phyloP scores from a whole-genome alignment of 2,113 vertebrate genomes.

The Eulacestoma nigropectus region DNA sequence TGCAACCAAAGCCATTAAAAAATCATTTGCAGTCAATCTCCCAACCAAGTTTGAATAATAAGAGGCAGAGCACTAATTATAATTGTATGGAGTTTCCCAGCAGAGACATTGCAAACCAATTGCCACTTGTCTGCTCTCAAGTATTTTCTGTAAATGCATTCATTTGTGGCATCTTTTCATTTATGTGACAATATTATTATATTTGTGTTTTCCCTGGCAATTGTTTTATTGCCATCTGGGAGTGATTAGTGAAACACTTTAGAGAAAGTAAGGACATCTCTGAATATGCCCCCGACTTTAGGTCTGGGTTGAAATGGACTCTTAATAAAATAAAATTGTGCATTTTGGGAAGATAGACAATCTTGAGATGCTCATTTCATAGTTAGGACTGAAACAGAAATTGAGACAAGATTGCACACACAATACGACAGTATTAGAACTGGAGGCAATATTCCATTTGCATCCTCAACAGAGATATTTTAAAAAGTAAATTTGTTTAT shows the following conservation, averaged over 20 bases:
- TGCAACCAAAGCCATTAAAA: constrained; percentile 49
- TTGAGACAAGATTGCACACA: background rate
- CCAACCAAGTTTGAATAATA: constrained; percentile 39
- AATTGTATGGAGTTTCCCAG: constrained; percentile 51
- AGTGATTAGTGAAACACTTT: constrained; percentile 21
- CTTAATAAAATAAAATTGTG: background rate
- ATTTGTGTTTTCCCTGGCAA: constrained; percentile 36
- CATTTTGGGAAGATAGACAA: background rate
- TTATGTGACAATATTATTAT: constrained; percentile 32
- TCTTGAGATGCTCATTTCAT: background rate
- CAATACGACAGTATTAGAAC: background rate
- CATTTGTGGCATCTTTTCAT: constrained; percentile 44
- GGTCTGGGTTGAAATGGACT: background rate
- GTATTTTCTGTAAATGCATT: constrained; percentile 43
- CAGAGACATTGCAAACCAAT: constrained; percentile 50
- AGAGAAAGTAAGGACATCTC: background rate
- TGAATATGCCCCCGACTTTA: background rate
- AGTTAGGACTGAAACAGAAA: background rate
- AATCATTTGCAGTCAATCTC: constrained; percentile 36
- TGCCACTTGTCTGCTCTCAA: constrained; percentile 52
- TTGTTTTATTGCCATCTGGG: constrained; percentile 32
- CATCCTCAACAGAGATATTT: background rate
- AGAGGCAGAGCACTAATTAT: constrained; percentile 18
- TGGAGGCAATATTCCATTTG: background rate
- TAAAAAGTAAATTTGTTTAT: background rate